Evolutionary conservation across 64 coral and sea anemone species (phyloP), one percentile per base, ranked within the genome.

Genomic region (Montipora foliosa): DNA sequence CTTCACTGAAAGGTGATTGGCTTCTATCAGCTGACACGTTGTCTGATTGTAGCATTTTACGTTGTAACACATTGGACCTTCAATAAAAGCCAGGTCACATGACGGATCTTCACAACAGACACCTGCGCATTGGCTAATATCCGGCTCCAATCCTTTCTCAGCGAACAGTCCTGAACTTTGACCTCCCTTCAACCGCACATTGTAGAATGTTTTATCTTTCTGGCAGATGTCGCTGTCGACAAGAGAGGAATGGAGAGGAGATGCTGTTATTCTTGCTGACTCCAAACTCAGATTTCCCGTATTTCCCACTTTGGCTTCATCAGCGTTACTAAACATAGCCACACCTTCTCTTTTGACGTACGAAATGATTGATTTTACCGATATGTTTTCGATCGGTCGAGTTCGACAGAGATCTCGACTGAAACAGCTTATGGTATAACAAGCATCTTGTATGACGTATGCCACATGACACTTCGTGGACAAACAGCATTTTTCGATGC

Each of bases 81-180:
- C 85, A 60, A 86, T 93, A 47, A 96, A 99, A 12, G 98, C 92
- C 47, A 99, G 69, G 48, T 99, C 95, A 90, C 98, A 99, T 94
- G 89, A 96, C 20, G 12, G 83, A 46, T 96, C 88, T 44, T 79
- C 84, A 71, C 98, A 99, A 80, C 98, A 99, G 24, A 96, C 91
- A 6, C 51, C 55, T 6, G 86, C 49, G 50, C 98, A 99, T 46
- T 93, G 51, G 7, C 75, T 91, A 86, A 96, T 93, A 17, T 84
- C 92, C 12, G 67, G 17, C 44, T 93, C 93, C 47, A 89, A 25
- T 1, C 98, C 95, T 46, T 89, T 93, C 13, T 94, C 75, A 21
- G 85, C 89, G 50, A 99, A 99, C 48, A 59, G 19, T 2, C 98
- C 98, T 19, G 98, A 89, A 3, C 90, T 90, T 49, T 94, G 72